Evolutionary conservation across 2,113 vertebrate genomes (phyloP), one percentile per base, ranked within the genome.

Genomic region (Pelvicachromis taeniatus): DNA sequence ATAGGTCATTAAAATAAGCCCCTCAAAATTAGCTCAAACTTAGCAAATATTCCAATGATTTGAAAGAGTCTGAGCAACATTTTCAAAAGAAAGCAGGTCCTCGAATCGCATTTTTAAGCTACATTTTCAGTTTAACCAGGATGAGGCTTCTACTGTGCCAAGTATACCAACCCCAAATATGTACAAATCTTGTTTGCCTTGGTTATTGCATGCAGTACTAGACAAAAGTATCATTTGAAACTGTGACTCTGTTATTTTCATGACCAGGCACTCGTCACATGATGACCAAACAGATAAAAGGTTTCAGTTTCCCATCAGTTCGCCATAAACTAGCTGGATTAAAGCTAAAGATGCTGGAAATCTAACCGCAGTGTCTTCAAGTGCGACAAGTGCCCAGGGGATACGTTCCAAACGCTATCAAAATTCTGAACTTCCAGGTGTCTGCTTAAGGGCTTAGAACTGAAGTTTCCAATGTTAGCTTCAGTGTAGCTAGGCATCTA

Each of bases 191-290:
- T 91, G 77, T 91, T 91, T 58, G 13, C 92, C 82, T 82, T 92
- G 78, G 81, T 92, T 93, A 94, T 94, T 94, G 93, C 95, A 96
- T 96, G 95, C 95, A 94, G 81, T 91, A 93, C 87, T 85, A 85
- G 89, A 92, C 87, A 93, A 90, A 85, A 31, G 65, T 85, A 83
- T 50, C 77, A 80, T 73, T 84, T 82, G 40, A 87, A 75, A 85
- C 81, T 77, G 88, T 85, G 52, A 85, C 88, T 80, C 82, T 81
- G 31, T 68, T 78, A 23, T 77, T 88, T 87, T 92, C 86, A 89
- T 80, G 56, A 58, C 86, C 80, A 85, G 90, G 89, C 88, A 92
- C 85, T 87, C 84, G 81, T 90, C 92, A 91, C 86, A 82, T 85
- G 23, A 85, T 23, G 10, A 63, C 59, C 68, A 85, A 87, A 83